Conservation (phyloP, 53 echinoderm and acorn worm species). For the Crossaster papposus region DNA sequence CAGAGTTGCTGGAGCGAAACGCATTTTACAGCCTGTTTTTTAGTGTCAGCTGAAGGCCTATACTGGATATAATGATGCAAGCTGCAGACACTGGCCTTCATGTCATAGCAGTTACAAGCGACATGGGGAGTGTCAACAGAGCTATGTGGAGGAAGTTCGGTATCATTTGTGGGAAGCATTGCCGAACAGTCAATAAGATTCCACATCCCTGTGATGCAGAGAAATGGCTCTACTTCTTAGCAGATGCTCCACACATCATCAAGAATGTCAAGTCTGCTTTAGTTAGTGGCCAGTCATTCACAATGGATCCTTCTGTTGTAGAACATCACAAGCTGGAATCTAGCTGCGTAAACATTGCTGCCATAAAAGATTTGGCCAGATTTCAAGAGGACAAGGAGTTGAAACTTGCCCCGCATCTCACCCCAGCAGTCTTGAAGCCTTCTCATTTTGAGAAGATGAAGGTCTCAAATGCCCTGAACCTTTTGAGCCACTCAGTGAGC, state of each 20-base stretch:
- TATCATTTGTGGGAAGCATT: conserved; percentile 37
- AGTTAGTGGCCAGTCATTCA: conserved; percentile 58
- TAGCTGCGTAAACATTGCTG: conserved; percentile 4
- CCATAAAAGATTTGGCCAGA: conserved; percentile 55
- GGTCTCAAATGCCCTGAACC: conserved; percentile 61
- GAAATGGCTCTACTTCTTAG: conserved; percentile 63
- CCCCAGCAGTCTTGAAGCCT: conserved; percentile 35
- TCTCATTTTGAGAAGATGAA: conserved; percentile 86
- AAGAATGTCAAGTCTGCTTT: conserved; percentile 77
- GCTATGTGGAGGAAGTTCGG: conserved; percentile 73
- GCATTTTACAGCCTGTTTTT: too few relatives aligned
- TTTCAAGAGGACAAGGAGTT: conserved; percentile 68
- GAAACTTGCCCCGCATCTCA: conserved; percentile 72
- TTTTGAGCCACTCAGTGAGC: too few relatives aligned
- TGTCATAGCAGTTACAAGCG: conserved; percentile 69
- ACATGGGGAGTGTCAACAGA: conserved; percentile 76
- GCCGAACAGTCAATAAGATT: conserved; percentile 56
- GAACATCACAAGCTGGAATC: conserved; percentile 34
- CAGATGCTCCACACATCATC: conserved; percentile 68
- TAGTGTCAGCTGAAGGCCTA: too few relatives aligned
- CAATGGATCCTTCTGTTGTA: conserved; percentile 30
- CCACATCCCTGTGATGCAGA: conserved; percentile 52
- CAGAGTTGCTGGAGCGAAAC: too few relatives aligned
- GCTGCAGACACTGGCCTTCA: conserved; percentile 63
- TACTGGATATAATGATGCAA: conserved; percentile 60